Base-by-base conservation (phyloP, 2,888 invertebrate genomes). In the Cheilosia variabilis region DNA sequence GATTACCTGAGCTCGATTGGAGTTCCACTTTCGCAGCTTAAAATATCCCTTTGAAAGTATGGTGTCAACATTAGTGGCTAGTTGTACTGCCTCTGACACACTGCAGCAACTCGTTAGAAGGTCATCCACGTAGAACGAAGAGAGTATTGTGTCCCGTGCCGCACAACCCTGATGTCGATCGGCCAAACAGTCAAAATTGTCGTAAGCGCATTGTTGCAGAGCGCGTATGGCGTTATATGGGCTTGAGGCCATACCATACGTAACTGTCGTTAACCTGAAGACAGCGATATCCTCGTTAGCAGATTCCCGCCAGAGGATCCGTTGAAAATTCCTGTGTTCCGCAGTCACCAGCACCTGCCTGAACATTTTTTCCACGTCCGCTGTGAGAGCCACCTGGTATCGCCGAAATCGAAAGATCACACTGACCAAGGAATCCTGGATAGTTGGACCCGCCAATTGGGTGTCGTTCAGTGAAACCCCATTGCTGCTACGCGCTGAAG, bases 71-170 rank as follows among this genome's bases (percentile, higher is more conserved):
- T 58, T 58, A 1, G 5, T 55, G 0, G 72, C 53, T 4, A 65
- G 34, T n/a, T n/a, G 31, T 5, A 68, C 37, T 6, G 63, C 65
- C 17, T 50, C 37, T 5, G 47, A 47, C 13, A 34, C 22, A 4
- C 41, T 72, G 69, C 63, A 53, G 52, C 78, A 73, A 50, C 63
- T 73, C 10, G 37, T 45, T 27, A 71, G 58, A 10, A 58, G 60
- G 47, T 72, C 76, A 47, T 76, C 65, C 22, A 79, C 68, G 13
- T 83, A 77, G n/a, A 83, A 72, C 0, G 66, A 66, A 4, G 52
- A 45, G 4, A 76, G 37, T 10, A 82, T 66, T 2, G 65, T 45
- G 9, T 65, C 41, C n/a, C 69, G 75, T 2, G 69, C 75, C 13
- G 55, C 34, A 37, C 13, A 43, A 27, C 52, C 65, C n/a, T 71